Percentiles rank a stretch among this genome's conserved stretches.
phyloP scores from a whole-genome alignment of 2,888 invertebrate species.

The Branchellion lobata region DNA sequence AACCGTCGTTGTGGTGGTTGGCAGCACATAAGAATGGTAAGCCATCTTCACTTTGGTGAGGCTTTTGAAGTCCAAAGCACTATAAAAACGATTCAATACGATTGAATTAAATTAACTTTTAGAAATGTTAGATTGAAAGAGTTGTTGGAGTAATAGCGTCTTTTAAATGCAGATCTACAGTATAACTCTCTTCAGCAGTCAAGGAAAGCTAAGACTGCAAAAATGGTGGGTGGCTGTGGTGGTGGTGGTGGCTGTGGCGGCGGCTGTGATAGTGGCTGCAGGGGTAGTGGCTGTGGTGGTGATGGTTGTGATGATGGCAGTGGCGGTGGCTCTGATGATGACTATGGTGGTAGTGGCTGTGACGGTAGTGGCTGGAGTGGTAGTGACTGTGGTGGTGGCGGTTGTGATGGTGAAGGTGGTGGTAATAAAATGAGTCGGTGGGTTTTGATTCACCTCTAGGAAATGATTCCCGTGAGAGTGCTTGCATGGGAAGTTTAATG shows the following conservation, averaged over 20 bases:
- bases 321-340: neutral
- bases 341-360: neutral
- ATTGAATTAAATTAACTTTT: too few species aligned
- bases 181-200: conserved; percentile 96
- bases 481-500: neutral
- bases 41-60: too few species aligned
- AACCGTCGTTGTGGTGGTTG: too few species aligned
- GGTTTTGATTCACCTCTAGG: neutral
- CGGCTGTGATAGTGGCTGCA: neutral
- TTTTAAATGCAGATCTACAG: conserved; percentile 80
- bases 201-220: conserved; percentile 94
- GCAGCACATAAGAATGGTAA: too few species aligned
- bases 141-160: neutral
- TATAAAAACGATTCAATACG: too few species aligned
- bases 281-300: neutral
- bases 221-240: conserved; percentile 83
- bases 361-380: neutral
- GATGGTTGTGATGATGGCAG: neutral
- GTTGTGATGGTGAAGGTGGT: neutral
- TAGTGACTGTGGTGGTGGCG: neutral
- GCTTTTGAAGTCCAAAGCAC: too few species aligned
- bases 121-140: neutral
- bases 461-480: neutral
- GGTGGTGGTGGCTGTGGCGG: neutral
- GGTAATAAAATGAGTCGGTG: neutral